Evolutionary conservation across 2,113 vertebrate species (phyloP).

Genomic region (Phalacrocorax pelagicus): DNA sequence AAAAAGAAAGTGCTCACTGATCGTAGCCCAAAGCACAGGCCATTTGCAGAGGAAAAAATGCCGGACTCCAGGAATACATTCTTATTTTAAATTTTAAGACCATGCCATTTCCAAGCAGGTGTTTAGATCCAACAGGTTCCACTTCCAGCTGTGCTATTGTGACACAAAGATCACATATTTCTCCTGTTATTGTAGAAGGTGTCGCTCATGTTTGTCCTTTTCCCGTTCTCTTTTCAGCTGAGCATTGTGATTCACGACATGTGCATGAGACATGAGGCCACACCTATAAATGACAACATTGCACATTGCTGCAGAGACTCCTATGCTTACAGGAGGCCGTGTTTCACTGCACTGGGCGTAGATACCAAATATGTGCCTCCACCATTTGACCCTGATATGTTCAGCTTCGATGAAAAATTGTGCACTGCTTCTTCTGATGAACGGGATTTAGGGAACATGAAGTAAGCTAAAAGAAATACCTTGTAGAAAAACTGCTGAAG

Average conservation of each 20-base stretch:
- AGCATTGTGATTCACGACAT: slow-evolving; percentile 62
- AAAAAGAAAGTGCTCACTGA: background rate
- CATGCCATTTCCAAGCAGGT: background rate
- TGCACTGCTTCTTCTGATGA: slow-evolving; percentile 45
- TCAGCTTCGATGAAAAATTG: slow-evolving; percentile 60
- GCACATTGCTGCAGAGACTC: slow-evolving; percentile 66
- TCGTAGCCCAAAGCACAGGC: background rate
- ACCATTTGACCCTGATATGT: slow-evolving; percentile 42
- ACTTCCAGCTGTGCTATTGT: background rate
- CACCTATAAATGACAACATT: slow-evolving; percentile 62
- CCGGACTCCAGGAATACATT: background rate
- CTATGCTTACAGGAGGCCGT: slow-evolving; percentile 61
- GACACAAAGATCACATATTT: background rate
- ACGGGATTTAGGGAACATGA: background rate
- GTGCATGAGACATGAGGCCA: slow-evolving; percentile 61
- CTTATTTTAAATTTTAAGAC: background rate
- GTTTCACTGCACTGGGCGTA: slow-evolving; percentile 63
- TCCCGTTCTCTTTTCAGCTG: slow-evolving; percentile 47
- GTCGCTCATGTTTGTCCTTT: background rate
- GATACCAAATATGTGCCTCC: slow-evolving; percentile 69
- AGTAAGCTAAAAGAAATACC: background rate
- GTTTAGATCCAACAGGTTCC: background rate
- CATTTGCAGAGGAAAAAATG: background rate
- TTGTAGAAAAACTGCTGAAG: background rate
- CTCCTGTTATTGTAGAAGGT: background rate